Percentiles rank a stretch among this genome's conserved stretches.
Conservation (phyloP, 2,113 vertebrate species). For the Cisticola juncidis region DNA sequence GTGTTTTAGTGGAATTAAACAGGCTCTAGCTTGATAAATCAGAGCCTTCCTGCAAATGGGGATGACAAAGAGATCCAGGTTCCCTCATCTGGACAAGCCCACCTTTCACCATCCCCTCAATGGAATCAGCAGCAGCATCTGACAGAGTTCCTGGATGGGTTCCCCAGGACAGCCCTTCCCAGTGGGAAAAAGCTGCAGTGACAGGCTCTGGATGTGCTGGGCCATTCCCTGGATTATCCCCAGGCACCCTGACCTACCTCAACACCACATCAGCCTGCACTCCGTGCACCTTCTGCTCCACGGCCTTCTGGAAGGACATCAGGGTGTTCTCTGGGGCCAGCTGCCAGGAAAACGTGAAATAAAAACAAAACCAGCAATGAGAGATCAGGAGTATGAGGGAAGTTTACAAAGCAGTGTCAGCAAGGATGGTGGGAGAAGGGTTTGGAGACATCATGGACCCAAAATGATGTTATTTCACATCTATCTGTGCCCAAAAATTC, state of each 20-base stretch:
- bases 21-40: not conserved
- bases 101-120: not conserved
- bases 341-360: slow-evolving; percentile 50
- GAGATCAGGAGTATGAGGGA: not conserved
- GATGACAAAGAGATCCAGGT: not conserved
- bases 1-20: not conserved
- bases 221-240: not conserved
- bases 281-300: slow-evolving; percentile 84
- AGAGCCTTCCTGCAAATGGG: not conserved
- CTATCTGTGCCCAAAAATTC: not conserved
- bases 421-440: not conserved
- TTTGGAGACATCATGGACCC: not conserved
- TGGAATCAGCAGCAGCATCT: not conserved
- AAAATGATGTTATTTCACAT: not conserved
- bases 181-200: not conserved
- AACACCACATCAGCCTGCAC: slow-evolving; percentile 88
- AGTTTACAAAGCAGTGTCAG: not conserved
- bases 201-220: not conserved
- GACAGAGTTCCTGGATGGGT: fast-evolving
- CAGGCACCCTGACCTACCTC: slow-evolving; percentile 73
- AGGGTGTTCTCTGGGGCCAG: slow-evolving; percentile 94
- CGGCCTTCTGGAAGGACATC: slow-evolving; percentile 92
- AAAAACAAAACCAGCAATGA: not conserved
- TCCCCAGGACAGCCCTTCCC: not conserved
- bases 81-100: not conserved